These are phyloP conservation scores for Caranx melampygus DNA, from an alignment of 2,113 vertebrate species.

Conservation along the genomic window DNA sequence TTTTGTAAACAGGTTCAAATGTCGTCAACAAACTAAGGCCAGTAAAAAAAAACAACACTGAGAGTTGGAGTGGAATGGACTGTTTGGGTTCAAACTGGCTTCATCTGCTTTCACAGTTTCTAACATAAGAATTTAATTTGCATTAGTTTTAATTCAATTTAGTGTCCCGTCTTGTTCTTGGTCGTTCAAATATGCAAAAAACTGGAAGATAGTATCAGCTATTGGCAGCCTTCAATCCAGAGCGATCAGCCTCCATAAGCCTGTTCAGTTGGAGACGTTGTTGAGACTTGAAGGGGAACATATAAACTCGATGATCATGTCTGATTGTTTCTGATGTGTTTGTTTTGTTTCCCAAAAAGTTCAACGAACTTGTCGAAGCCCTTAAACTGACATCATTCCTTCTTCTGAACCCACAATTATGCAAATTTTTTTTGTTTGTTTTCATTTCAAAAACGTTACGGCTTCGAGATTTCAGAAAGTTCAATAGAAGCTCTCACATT, in stretches of 20 bases:
- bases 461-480: background rate
- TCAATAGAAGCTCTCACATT: no score
- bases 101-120: constrained; percentile 19
- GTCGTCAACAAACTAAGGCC: background rate
- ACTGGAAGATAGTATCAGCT: background rate
- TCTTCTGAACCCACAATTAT: background rate
- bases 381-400: background rate
- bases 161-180: constrained; percentile 16
- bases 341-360: background rate
- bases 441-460: background rate
- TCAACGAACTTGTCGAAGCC: background rate
- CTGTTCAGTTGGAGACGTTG: background rate
- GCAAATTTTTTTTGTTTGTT: background rate
- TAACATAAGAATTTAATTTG: constrained; percentile 29
- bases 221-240: background rate
- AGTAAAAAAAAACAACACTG: no score
- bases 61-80: background rate
- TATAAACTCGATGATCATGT: background rate
- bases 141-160: constrained; percentile 14
- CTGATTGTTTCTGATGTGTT: background rate
- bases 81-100: background rate
- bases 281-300: background rate
- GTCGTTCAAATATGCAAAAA: constrained; percentile 18
- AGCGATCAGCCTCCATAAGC: background rate
- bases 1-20: background rate